phyloP scores from a whole-genome alignment of 2,888 invertebrate species.

The Eugnorisma glareosa region DNA sequence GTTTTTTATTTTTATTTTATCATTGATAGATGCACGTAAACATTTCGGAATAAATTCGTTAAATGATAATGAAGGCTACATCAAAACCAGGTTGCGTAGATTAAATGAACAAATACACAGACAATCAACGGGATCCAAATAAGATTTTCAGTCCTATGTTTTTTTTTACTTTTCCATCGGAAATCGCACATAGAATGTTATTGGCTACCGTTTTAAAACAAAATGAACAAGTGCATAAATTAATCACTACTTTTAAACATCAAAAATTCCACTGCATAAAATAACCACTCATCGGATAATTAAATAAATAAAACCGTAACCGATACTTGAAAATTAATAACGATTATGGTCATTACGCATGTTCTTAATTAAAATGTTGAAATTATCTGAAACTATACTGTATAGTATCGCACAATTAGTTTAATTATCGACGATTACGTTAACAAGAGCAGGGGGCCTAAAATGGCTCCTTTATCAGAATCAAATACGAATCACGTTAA shows the following conservation, averaged over 20 bases:
- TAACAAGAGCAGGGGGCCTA: slow-evolving; percentile 45
- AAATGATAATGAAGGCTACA: background rate
- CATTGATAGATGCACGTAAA: background rate
- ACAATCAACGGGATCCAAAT: background rate
- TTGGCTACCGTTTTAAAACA: background rate
- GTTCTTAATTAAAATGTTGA: slow-evolving; percentile 57
- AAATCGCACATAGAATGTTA: background rate
- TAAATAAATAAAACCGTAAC: slow-evolving; percentile 33
- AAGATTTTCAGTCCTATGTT: background rate
- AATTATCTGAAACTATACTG: slow-evolving; percentile 44
- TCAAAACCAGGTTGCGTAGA: background rate
- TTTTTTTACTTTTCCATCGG: background rate
- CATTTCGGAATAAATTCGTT: background rate
- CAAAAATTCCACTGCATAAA: slow-evolving; percentile 10
- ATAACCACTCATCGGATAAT: slow-evolving; percentile 31
- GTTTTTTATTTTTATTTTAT: background rate
- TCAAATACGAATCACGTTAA: too few relatives aligned
- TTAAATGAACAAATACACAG: background rate
- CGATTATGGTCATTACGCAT: slow-evolving; percentile 48
- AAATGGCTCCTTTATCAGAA: too few relatives aligned
- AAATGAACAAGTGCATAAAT: background rate
- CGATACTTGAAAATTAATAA: slow-evolving; percentile 55
- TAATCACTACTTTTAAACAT: slow-evolving; percentile 2
- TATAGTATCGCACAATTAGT: slow-evolving; percentile 46
- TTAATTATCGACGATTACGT: slow-evolving; percentile 45